A percentile compares a stretch with the other conserved stretches of the same genome.
These are phyloP conservation scores for Chrysomela aeneicollis DNA, from an alignment of 2,888 invertebrate species.

Conservation along the genomic window DNA sequence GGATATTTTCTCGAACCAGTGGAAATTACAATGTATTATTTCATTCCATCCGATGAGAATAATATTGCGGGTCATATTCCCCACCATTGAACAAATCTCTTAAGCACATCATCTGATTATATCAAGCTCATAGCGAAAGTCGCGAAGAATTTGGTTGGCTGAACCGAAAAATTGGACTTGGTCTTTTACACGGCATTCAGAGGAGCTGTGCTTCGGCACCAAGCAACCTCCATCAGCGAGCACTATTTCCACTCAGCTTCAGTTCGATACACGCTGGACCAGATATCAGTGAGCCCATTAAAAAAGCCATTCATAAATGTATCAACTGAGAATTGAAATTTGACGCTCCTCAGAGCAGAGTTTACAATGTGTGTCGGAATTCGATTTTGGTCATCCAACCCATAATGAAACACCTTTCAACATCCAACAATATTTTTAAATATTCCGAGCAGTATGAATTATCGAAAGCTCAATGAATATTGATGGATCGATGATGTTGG, in stretches of 20 bases:
- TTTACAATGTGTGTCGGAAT: too few species aligned
- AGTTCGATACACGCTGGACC: too few species aligned
- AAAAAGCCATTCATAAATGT: too few species aligned
- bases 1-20: conserved; percentile 52
- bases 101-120: conserved; percentile 7
- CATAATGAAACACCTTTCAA: not conserved
- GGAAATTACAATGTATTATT: conserved; percentile 16
- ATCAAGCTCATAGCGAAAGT: not conserved
- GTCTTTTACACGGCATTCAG: not conserved
- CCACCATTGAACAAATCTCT: not conserved
- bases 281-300: too few species aligned
- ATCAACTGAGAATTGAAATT: too few species aligned
- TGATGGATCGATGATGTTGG: not conserved
- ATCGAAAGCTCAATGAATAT: not conserved
- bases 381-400: not conserved
- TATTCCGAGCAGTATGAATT: not conserved
- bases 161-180: conserved; percentile 3
- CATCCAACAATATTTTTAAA: not conserved
- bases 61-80: conserved; percentile 4
- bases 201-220: too few species aligned
- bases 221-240: too few species aligned
- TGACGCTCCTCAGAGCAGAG: too few species aligned
- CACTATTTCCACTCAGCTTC: too few species aligned
- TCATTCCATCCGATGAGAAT: conserved; percentile 7
- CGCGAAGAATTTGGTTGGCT: not conserved